Evolutionary conservation across 2,113 vertebrate genomes (phyloP), one percentile per base, ranked within the genome.

Genomic region (Bos javanicus): DNA sequence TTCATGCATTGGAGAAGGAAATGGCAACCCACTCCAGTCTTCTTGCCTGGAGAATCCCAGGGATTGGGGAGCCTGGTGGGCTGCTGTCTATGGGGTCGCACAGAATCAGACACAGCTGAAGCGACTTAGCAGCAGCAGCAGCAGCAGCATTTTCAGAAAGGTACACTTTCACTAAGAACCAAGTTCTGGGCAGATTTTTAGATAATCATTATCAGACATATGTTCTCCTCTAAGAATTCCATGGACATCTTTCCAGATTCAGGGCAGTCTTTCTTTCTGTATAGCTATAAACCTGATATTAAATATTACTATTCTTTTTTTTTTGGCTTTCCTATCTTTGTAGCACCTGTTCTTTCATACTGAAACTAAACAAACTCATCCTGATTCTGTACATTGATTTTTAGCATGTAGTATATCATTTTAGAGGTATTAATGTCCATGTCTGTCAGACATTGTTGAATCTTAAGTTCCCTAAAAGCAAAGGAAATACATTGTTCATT

Each of bases 21-120:
- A 71, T 36, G n/a, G 64, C 64, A 71, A 12, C 2, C 64, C 2
- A 2, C 19, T 71, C 19, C 9, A 36, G 33, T 67, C 33, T 71
- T 71, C 64, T 71, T 71, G 19, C 67, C 67, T 71, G 19, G n/a
- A 71, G 67, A 71, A 71, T 39, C 9, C 67, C 67, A 71, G n/a
- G 67, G n/a, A 39, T 0, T 5, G 67, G n/a, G 19, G 19, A 71
- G n/a, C 67, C 67, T 71, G 19, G 19, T 12, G n/a, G n/a, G 67
- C n/a, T 71, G n/a, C 67, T 3, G 1, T 71, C 19, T 23, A 2
- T 39, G 67, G 19, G n/a, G 9, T 71, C 9, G 0, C 19, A 71
- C 64, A 71, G n/a, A 39, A 10, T 39, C 0, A 0, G n/a, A 39
- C n/a, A 39, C 1, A 0, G 0, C n/a, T 39, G n/a, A 71, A 36